Evolutionary conservation across 2,888 invertebrate species (phyloP).

Genomic region (Coleophora deauratella): DNA sequence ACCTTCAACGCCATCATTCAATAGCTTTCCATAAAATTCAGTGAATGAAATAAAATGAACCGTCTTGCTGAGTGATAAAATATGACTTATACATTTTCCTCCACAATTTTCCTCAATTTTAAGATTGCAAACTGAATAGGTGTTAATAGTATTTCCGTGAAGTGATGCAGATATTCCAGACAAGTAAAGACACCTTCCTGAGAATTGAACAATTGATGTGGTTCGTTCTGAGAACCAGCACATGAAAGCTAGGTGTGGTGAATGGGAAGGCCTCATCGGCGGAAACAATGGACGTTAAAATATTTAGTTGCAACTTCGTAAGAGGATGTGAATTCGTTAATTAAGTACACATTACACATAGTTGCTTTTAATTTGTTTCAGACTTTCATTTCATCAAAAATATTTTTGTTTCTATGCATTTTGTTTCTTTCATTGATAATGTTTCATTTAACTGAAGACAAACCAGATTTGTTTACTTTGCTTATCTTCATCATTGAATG

Average conservation of each 20-base stretch:
- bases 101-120: conserved; percentile 33
- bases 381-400: no score
- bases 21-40: conserved; percentile 15
- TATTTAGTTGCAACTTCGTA: conserved; percentile 35
- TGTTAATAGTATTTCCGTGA: conserved; percentile 23
- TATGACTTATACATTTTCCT: conserved; percentile 16
- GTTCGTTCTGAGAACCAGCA: conserved; percentile 40
- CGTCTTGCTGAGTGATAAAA: conserved; percentile 3
- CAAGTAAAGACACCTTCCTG: conserved; percentile 41
- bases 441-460: no score
- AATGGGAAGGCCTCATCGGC: conserved; percentile 38
- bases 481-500: no score
- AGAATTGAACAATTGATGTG: conserved; percentile 43
- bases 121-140: conserved; percentile 20
- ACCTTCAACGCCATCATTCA: conserved; percentile 32
- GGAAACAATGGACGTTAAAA: conserved; percentile 54
- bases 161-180: conserved; percentile 28
- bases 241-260: conserved; percentile 35
- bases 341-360: no score
- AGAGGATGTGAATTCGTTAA: conserved; percentile 46
- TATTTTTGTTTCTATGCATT: no score
- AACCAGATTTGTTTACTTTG: no score
- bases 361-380: no score
- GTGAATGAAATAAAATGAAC: conserved; percentile 19
- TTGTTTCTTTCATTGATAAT: no score